Percentiles rank a stretch among this genome's conserved stretches.
phyloP scores from a whole-genome alignment of 2,888 invertebrate species.

The Epistrophe eligans region DNA sequence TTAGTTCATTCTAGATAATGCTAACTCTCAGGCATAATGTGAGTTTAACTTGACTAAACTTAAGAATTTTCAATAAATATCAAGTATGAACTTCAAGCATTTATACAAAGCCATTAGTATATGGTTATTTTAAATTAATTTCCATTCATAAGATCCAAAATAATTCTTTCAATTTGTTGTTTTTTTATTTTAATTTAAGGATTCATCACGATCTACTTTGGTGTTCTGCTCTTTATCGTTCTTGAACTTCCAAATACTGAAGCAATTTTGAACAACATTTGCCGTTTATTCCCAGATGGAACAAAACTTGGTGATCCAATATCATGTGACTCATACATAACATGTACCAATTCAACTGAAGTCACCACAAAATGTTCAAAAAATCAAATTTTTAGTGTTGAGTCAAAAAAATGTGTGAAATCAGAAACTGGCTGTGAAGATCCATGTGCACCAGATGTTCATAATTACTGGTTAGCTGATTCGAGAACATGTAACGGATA shows the following conservation, averaged over 20 bases:
- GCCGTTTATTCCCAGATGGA: constrained; percentile 78
- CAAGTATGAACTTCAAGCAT: too few relatives aligned
- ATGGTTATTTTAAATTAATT: too few relatives aligned
- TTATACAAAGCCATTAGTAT: too few relatives aligned
- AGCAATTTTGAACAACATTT: constrained; percentile 77
- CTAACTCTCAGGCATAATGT: too few relatives aligned
- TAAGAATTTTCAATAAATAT: too few relatives aligned
- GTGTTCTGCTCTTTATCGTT: background rate
- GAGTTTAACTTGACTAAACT: too few relatives aligned
- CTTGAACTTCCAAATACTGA: constrained; percentile 2
- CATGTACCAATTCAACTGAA: constrained; percentile 77
- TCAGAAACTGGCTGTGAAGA: constrained; percentile 78
- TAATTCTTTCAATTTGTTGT: too few relatives aligned
- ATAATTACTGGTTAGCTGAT: constrained; percentile 77
- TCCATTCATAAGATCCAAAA: too few relatives aligned
- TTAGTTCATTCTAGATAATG: too few relatives aligned
- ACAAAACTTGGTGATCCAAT: constrained; percentile 80
- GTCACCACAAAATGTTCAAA: constrained; percentile 74
- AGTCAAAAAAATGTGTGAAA: constrained; percentile 47
- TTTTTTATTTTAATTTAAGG: constrained; percentile 23
- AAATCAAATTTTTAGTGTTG: constrained; percentile 71
- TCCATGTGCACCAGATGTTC: constrained; percentile 77
- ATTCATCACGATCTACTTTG: background rate
- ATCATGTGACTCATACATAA: constrained; percentile 79
- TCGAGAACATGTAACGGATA: constrained; percentile 79